Percentiles rank a stretch among this genome's conserved stretches.
Evolutionary conservation across 2,888 invertebrate species (phyloP).

Genomic region (Athetis lepigone): DNA sequence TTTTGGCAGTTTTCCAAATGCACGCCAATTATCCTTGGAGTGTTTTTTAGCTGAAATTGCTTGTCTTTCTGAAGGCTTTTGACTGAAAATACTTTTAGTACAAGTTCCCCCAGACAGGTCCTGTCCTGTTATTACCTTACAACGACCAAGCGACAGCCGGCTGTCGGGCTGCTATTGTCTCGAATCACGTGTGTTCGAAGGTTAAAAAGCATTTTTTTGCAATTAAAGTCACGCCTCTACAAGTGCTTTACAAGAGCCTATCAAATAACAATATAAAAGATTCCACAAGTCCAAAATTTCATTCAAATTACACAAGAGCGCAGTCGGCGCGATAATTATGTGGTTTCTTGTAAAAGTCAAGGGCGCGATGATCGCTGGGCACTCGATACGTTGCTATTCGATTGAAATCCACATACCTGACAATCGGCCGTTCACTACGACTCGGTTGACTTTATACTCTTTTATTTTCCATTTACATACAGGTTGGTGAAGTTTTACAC

Average conservation of each 20-base stretch:
- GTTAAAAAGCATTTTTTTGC: no score
- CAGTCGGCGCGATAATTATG: slow-evolving; percentile 57
- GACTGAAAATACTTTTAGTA: neutral
- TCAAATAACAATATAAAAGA: slow-evolving; percentile 41
- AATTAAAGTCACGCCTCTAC: neutral
- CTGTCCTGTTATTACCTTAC: no score
- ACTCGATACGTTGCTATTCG: slow-evolving; percentile 31
- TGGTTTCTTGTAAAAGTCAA: slow-evolving; percentile 73
- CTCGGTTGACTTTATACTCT: slow-evolving; percentile 24
- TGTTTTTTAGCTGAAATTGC: slow-evolving; percentile 27
- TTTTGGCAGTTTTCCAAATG: slow-evolving; percentile 49
- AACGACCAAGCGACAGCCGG: no score
- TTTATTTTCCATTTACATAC: slow-evolving; percentile 37
- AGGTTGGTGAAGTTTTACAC: no score
- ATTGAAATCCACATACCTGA: slow-evolving; percentile 43
- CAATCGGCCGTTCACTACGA: slow-evolving; percentile 38
- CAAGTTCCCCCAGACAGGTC: no score
- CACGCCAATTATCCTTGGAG: slow-evolving; percentile 35
- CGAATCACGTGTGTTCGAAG: no score
- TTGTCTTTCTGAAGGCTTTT: slow-evolving; percentile 21
- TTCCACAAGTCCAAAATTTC: slow-evolving; percentile 48
- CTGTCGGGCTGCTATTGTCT: no score
- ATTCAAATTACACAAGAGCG: slow-evolving; percentile 51
- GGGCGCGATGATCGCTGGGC: slow-evolving; percentile 60
- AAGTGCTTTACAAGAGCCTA: slow-evolving; percentile 28